Percentiles rank a stretch among this genome's conserved stretches.
These are phyloP conservation scores for Hydrozoanthus tunicans DNA, from an alignment of 64 coral and sea anemone genomes.

Conservation along the genomic window DNA sequence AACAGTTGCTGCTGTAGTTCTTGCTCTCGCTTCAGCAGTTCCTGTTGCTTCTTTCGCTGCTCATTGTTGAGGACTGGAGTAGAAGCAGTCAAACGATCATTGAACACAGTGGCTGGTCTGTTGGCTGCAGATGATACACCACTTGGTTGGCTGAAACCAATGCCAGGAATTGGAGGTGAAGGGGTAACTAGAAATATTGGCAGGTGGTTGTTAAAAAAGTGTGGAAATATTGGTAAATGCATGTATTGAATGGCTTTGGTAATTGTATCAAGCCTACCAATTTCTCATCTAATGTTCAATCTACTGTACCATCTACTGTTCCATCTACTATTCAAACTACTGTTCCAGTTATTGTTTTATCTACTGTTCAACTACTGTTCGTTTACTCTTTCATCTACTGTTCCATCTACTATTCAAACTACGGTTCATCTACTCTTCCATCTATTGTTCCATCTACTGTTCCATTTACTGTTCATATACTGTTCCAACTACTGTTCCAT, in stretches of 20 bases:
- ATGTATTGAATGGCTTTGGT: not conserved
- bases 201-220: not conserved
- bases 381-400: too few relatives aligned
- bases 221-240: not conserved
- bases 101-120: constrained; percentile 61
- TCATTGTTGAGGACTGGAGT: constrained; percentile 79
- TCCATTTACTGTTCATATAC: too few relatives aligned
- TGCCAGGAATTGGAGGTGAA: constrained; percentile 3
- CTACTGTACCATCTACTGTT: too few relatives aligned
- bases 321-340: too few relatives aligned
- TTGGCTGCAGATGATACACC: not conserved
- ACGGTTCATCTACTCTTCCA: too few relatives aligned
- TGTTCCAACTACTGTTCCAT: too few relatives aligned
- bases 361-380: too few relatives aligned
- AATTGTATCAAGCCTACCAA: not conserved
- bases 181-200: constrained; percentile 35
- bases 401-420: too few relatives aligned
- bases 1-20: constrained; percentile 66
- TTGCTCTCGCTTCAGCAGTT: constrained; percentile 76
- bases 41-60: constrained; percentile 71
- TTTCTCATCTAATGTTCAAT: not conserved
- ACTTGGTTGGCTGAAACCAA: not conserved
- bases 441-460: too few relatives aligned
- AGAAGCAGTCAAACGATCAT: constrained; percentile 83
- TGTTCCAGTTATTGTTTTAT: too few relatives aligned